A percentile compares a stretch with the other conserved stretches of the same genome.
Conservation (phyloP, 2,797 vertebrate species). For the Coregonus sp. region DNA sequence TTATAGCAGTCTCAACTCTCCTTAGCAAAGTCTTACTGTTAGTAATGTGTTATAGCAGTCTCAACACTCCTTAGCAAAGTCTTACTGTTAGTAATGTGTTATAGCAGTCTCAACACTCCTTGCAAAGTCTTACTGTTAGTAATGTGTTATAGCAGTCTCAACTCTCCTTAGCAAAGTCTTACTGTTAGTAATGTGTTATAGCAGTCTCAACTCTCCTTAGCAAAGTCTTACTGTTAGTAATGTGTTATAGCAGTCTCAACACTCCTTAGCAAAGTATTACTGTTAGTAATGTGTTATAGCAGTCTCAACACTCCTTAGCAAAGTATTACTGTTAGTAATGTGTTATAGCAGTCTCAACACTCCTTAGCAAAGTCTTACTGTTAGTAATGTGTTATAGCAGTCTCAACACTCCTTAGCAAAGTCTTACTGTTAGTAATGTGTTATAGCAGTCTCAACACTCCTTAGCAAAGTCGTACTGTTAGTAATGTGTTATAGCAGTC, state of each 20-base stretch:
- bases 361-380: background rate
- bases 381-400: background rate
- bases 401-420: too few species aligned
- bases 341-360: conserved; percentile 9
- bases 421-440: conserved; percentile 19
- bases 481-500: background rate
- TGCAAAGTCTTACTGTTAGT: conserved; percentile 3
- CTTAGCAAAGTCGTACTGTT: background rate
- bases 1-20: too few species aligned
- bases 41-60: conserved; percentile 1
- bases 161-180: background rate
- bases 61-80: too few species aligned
- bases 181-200: background rate
- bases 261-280: background rate
- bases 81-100: conserved; percentile 15
- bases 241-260: conserved; percentile 7
- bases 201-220: too few species aligned
- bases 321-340: conserved; percentile 9
- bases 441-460: conserved; percentile 1
- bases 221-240: conserved; percentile 9
- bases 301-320: too few species aligned
- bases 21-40: conserved; percentile 4
- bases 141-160: conserved; percentile 8
- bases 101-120: too few species aligned
- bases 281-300: background rate